Percentiles rank a stretch among this genome's conserved stretches.
These are phyloP conservation scores for Nibea albiflora DNA, from an alignment of 2,113 vertebrate species.

Conservation along the genomic window DNA sequence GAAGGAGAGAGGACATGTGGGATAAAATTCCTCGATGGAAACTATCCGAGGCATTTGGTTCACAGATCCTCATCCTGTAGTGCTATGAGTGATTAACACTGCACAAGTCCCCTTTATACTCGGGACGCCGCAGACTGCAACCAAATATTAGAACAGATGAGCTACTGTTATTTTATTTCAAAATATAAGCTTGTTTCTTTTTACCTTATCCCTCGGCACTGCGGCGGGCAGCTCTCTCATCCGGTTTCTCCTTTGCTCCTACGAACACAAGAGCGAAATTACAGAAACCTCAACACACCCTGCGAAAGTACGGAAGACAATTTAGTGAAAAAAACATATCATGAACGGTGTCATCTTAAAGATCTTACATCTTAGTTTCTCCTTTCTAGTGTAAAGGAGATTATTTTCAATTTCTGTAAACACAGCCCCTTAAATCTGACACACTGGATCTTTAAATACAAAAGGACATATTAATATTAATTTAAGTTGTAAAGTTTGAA, in stretches of 20 bases:
- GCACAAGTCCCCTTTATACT: conserved; percentile 22
- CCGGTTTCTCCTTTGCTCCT: conserved; percentile 96
- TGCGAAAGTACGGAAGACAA: not conserved
- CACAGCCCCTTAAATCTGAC: too few species aligned
- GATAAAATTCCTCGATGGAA: conserved; percentile 68
- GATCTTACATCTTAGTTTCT: not conserved
- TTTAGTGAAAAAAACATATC: not conserved
- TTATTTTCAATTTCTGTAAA: too few species aligned
- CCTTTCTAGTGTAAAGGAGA: too few species aligned
- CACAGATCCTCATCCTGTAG: conserved; percentile 53
- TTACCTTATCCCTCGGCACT: conserved; percentile 94
- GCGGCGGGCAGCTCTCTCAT: conserved; percentile 91
- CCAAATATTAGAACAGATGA: conserved; percentile 20
- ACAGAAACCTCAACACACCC: not conserved
- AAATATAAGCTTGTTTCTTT: conserved; percentile 5
- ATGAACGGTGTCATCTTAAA: not conserved
- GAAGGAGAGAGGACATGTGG: conserved; percentile 52
- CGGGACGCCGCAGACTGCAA: conserved; percentile 6
- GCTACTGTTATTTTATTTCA: not conserved
- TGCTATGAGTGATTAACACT: conserved; percentile 39
- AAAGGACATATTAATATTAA: too few species aligned
- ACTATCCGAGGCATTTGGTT: conserved; percentile 62
- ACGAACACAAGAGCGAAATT: conserved; percentile 42
- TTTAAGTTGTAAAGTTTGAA: not conserved
- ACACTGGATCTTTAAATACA: too few species aligned